Evolutionary conservation across 2,797 vertebrate genomes (phyloP).

Genomic region (Syncerus caffer): DNA sequence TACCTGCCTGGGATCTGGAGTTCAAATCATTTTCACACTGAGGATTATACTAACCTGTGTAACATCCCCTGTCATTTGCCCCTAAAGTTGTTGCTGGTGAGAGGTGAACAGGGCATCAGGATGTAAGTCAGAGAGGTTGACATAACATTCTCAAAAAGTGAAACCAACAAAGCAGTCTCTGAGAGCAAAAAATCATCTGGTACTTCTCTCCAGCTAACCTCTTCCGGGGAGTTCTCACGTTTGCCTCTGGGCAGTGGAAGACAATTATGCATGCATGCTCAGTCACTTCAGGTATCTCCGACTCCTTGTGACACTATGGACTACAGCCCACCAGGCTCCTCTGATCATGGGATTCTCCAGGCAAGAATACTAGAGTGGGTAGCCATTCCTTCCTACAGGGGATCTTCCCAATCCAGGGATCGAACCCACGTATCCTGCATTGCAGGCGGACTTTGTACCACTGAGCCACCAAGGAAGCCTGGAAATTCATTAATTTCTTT

Average conservation of each 20-base stretch:
- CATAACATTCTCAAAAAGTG: background rate
- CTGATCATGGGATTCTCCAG: background rate
- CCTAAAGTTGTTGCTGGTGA: background rate
- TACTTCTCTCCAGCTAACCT: background rate
- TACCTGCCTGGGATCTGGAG: background rate
- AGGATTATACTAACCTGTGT: background rate
- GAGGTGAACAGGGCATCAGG: background rate
- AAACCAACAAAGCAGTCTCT: background rate
- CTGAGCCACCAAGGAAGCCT: background rate
- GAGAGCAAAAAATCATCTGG: background rate
- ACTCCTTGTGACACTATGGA: background rate
- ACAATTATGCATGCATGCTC: background rate
- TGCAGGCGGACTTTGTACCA: background rate
- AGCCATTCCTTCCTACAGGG: background rate
- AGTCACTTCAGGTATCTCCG: background rate
- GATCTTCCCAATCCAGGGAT: background rate
- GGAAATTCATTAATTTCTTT: background rate
- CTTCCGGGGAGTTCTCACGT: too few relatives aligned
- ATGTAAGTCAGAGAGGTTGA: background rate
- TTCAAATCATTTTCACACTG: background rate
- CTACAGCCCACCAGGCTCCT: background rate
- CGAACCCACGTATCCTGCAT: background rate
- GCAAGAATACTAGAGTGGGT: background rate
- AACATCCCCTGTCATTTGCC: background rate
- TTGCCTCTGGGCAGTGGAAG: background rate